A percentile compares a stretch with the other conserved stretches of the same genome.
Conservation (phyloP, 2,888 invertebrate species). For the Heliconius cydno region DNA sequence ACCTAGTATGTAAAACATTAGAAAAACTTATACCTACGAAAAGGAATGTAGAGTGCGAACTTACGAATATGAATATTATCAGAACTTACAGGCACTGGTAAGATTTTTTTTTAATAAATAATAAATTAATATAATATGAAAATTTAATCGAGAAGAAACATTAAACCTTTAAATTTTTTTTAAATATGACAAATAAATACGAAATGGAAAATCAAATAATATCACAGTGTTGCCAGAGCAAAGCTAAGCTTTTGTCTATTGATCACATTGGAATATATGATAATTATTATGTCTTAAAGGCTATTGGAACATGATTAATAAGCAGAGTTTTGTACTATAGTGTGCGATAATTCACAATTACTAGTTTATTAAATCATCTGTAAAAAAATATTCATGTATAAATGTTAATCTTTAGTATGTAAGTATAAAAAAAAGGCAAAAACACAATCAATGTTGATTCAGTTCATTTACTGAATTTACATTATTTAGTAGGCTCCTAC, state of each 20-base stretch:
- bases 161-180: conserved; percentile 7
- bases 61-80: conserved; percentile 75
- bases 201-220: conserved; percentile 58
- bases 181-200: conserved; percentile 20
- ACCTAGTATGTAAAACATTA: conserved; percentile 46
- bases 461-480: conserved; percentile 28
- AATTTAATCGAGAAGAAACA: conserved; percentile 36
- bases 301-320: conserved; percentile 68
- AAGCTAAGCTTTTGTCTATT: conserved; percentile 48
- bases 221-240: conserved; percentile 72
- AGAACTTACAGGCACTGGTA: conserved; percentile 80
- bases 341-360: conserved; percentile 70
- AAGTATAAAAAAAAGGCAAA: conserved; percentile 53
- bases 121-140: conserved; percentile 54
- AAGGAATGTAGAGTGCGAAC: conserved; percentile 59
- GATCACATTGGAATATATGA: conserved; percentile 44
- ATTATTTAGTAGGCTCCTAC: not conserved
- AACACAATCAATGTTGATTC: conserved; percentile 39
- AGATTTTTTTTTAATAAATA: conserved; percentile 50
- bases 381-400: conserved; percentile 48
- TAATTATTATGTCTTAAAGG: conserved; percentile 41
- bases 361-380: conserved; percentile 51
- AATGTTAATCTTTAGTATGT: conserved; percentile 57
- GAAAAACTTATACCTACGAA: conserved; percentile 43
- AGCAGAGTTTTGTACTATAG: conserved; percentile 73